Evolutionary conservation across 2,888 invertebrate genomes (phyloP), one percentile per base, ranked within the genome.

Genomic region (Helleia helle): DNA sequence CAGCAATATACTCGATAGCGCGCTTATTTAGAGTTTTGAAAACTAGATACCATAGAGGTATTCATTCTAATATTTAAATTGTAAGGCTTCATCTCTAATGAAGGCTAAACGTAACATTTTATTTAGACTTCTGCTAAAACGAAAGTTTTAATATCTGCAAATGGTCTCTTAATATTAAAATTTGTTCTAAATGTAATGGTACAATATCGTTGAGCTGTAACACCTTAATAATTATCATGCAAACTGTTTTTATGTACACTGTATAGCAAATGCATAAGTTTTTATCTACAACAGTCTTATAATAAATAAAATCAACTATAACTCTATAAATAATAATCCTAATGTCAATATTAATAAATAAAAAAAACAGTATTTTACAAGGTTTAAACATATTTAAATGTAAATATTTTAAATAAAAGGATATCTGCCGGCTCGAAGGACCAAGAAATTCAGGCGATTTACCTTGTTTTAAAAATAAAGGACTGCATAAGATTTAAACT

Each of bases 191-290:
- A 49, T 58, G 61, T 65, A 70, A 71, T 60, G 56, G 66, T 72
- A 74, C 52, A 54, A 71, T 71, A 74, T 79, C 76, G 75, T 80
- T 81, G 80, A 80, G 77, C 74, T 70, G 71, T 63, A 76, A 74
- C 70, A 68, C 61, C 70, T 71, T 80, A 80, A 59, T 18, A 65
- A 61, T 53, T 71, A 71, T 65, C 67, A 79, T 74, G 76, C 75
- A 75, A 74, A 68, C 61, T 55, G 46, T 60, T 60, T 36, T 34
- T 81, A 81, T 81, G 68, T 80, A 81, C 80, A 81, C 50, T 62
- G 62, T 63, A 59, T 57, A 57, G 55, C 58, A 53, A 49, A 45
- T 44, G 48, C 49, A 41, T 54, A 40, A 44, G 44, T 52, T 49
- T 41, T 42, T 36, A 55, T 52, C 47, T 55, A 50, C 13, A 40